phyloP scores from a whole-genome alignment of 2,797 vertebrate species.

The Eurystomus glaucurus region DNA sequence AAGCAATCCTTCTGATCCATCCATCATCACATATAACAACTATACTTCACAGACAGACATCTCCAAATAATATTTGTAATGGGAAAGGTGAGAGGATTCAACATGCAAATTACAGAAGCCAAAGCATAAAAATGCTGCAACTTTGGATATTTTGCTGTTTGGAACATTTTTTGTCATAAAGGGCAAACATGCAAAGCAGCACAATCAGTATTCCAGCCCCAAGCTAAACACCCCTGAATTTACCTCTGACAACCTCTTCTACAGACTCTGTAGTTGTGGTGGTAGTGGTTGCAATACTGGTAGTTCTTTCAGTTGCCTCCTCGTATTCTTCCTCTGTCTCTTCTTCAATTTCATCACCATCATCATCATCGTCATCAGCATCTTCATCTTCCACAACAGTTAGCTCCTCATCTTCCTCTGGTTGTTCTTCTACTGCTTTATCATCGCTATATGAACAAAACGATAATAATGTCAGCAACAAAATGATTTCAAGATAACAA shows the following conservation, averaged over 20 bases:
- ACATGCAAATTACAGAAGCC: background rate
- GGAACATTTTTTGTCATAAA: constrained; percentile 73
- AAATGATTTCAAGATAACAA: background rate
- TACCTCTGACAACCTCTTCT: constrained; percentile 97
- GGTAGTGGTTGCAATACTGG: constrained; percentile 95
- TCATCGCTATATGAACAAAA: constrained; percentile 87
- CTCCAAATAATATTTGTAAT: background rate
- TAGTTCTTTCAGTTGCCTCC: constrained; percentile 90
- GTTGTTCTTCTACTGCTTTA: constrained; percentile 86
- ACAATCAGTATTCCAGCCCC: background rate
- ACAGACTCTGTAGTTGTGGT: constrained; percentile 96
- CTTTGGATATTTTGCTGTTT: constrained; percentile 69
- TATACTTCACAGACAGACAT: background rate
- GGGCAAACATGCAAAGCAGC: constrained; percentile 4
- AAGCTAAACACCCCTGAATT: constrained; percentile 16
- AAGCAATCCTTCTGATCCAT: background rate
- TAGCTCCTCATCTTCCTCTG: constrained; percentile 86
- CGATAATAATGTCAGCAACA: background rate
- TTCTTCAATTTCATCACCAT: constrained; percentile 86
- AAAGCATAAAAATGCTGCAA: background rate
- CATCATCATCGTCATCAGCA: constrained; percentile 88
- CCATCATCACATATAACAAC: background rate
- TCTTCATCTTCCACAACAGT: constrained; percentile 85
- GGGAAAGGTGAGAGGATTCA: background rate
- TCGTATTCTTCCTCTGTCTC: constrained; percentile 89